phyloP scores from a whole-genome alignment of 1,140 invertebrate species.

The Drosophila miranda region DNA sequence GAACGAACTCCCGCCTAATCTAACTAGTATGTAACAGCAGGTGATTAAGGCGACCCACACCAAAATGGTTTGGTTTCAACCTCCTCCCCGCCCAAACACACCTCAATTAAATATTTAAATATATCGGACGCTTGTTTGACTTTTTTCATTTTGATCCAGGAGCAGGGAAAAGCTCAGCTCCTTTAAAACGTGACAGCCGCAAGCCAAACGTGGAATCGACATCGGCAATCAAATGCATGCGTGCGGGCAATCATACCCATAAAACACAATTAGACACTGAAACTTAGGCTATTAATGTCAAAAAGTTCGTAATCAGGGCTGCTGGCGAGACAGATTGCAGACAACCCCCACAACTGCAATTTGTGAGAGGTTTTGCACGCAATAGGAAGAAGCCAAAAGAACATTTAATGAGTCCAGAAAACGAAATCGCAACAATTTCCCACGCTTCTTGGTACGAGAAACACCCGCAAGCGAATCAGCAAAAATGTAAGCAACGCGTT shows the following conservation, averaged over 20 bases:
- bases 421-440: conserved; percentile 44
- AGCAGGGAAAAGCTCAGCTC: conserved; percentile 6
- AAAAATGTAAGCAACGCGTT: conserved; percentile 10
- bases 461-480: conserved; percentile 51
- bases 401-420: conserved; percentile 25
- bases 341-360: conserved; percentile 36
- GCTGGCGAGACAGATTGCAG: conserved; percentile 28
- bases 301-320: conserved; percentile 42
- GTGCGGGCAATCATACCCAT: conserved; percentile 24
- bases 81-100: not conserved
- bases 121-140: conserved; percentile 24
- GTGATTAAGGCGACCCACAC: not conserved
- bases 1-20: no score
- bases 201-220: conserved; percentile 39
- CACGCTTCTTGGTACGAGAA: conserved; percentile 56
- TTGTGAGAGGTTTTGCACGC: conserved; percentile 45
- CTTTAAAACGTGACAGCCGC: conserved; percentile 66
- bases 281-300: conserved; percentile 63
- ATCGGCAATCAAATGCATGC: conserved; percentile 60
- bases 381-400: conserved; percentile 22
- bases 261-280: conserved; percentile 54
- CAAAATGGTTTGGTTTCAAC: no score
- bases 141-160: conserved; percentile 23
- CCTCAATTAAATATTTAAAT: conserved; percentile 44
- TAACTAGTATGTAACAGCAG: no score